Conservation (phyloP, 2,797 vertebrate species). For the Eulemur rubriventer region DNA sequence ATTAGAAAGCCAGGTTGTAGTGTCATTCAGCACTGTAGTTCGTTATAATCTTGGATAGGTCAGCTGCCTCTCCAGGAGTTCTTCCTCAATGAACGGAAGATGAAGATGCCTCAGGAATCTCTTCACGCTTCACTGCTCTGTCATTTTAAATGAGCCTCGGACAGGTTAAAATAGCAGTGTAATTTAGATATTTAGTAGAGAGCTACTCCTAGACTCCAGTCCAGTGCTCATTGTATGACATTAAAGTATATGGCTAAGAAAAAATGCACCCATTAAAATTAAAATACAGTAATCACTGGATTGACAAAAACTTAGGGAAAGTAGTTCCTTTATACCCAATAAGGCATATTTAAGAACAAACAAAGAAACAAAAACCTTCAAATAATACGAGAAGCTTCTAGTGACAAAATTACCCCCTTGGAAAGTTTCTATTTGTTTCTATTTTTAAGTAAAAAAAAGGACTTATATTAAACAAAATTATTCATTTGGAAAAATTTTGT, state of each 20-base stretch:
- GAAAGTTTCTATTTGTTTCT: background rate
- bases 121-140: background rate
- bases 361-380: background rate
- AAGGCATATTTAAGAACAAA: background rate
- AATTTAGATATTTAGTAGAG: background rate
- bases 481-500: background rate
- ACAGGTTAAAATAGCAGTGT: background rate
- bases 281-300: background rate
- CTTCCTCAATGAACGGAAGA: background rate
- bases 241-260: background rate
- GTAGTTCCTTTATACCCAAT: background rate
- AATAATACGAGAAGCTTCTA: background rate
- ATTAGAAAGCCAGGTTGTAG: background rate
- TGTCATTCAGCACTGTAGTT: background rate
- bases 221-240: background rate
- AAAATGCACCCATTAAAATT: background rate
- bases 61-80: background rate
- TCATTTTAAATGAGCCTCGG: background rate
- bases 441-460: background rate
- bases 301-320: background rate
- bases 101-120: background rate
- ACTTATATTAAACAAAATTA: background rate
- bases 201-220: background rate
- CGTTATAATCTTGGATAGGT: background rate
- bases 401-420: background rate